phyloP scores from a whole-genome alignment of 2,113 vertebrate genomes.

The Malurus cyaneus region DNA sequence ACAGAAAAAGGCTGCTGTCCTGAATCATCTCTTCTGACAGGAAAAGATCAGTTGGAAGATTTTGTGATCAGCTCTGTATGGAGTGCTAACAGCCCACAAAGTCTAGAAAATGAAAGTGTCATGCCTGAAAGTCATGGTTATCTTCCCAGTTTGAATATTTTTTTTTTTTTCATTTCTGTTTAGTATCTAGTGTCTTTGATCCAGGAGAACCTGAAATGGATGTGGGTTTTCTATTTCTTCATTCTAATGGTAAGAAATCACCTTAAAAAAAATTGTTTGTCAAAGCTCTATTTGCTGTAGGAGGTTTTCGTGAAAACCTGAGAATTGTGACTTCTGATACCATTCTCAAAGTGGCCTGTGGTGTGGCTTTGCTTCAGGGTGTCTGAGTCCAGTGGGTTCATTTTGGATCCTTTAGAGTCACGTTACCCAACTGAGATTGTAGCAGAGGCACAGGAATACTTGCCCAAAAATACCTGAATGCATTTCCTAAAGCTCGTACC shows the following conservation, averaged over 20 bases:
- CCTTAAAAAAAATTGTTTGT: accelerated
- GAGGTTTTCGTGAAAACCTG: background rate
- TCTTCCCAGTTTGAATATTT: background rate
- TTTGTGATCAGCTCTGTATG: background rate
- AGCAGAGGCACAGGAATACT: background rate
- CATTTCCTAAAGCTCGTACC: background rate
- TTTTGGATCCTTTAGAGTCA: background rate
- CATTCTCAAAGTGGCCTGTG: background rate
- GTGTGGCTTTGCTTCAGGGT: background rate
- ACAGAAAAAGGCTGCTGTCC: constrained; percentile 20
- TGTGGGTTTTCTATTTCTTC: constrained; percentile 96
- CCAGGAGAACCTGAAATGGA: constrained; percentile 89
- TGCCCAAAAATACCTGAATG: background rate
- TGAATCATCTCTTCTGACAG: constrained; percentile 33
- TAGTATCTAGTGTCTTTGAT: constrained; percentile 95
- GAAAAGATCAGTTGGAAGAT: constrained; percentile 32
- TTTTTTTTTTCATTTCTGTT: background rate
- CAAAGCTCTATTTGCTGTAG: background rate
- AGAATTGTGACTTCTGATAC: background rate
- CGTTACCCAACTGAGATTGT: background rate
- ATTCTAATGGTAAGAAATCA: constrained; percentile 89
- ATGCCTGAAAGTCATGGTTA: background rate
- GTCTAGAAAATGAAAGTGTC: background rate
- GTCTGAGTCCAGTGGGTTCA: background rate
- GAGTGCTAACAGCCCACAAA: background rate